Evolutionary conservation across 1,140 invertebrate genomes (phyloP), one percentile per base, ranked within the genome.

Genomic region (Drosophila willistoni): DNA sequence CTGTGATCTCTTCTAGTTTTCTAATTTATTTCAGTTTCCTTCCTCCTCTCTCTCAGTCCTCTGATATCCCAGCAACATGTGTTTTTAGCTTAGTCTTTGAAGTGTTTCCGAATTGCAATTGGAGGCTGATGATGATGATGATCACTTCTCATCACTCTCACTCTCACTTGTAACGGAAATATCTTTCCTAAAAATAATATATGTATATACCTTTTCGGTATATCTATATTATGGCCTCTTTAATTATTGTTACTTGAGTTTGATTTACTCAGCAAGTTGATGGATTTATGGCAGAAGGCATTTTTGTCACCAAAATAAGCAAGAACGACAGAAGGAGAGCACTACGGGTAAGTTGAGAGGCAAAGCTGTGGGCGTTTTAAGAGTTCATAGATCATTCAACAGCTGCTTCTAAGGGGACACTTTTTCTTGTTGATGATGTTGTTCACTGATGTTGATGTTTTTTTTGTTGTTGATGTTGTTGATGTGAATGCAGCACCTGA

Each of bases 271-370:
- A 74, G 73, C 47, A 42, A 64, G 81, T 60, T 89, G 84, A 89
- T 89, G 84, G 84, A 89, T 89, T 89, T 89, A 89, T 89, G 85
- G 80, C 80, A 74, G 80, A 73, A 57, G 55, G n/a, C 84, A 87
- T 84, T 73, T 80, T 89, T 75, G 73, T 77, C 73, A 77, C 75
- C 74, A 71, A 71, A 71, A 47, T 51, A 19, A 51, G 44, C 22
- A 22, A 22, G 17, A 51, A 17, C 14, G 44, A 47, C 44, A 47
- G 17, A 47, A 47, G 12, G 66, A 33, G 36, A 76, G 65, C 65
- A 63, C 14, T 44, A 7, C n/a, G 42, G 42, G 14, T 19, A 10
- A 19, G 17, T n/a, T 7, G 17, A 2, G 14, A 14, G 22, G 44
- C 44, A 29, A 14, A 17, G 9, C 5, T 34, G 56, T 59, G 56